These are phyloP conservation scores for Solenopsis invicta DNA, from an alignment of 1,140 invertebrate species.

Conservation along the genomic window DNA sequence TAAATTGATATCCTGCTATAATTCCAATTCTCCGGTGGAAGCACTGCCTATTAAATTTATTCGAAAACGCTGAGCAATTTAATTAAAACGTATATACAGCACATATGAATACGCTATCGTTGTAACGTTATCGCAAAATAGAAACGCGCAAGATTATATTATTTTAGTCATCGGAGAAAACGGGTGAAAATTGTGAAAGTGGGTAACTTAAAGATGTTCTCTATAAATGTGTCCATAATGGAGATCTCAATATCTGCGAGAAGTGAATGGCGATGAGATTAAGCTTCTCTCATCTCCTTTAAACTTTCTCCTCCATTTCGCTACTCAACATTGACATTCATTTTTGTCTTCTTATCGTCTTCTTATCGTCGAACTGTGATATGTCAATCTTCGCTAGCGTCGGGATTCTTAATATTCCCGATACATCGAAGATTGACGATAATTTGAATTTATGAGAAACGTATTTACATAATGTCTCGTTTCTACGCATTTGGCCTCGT, in stretches of 20 bases:
- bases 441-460: conserved; percentile 5
- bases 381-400: not conserved
- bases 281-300: not conserved
- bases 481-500: not conserved
- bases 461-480: not conserved
- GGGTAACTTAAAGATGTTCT: not conserved
- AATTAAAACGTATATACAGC: conserved; percentile 18
- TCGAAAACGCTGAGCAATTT: conserved; percentile 10
- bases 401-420: not conserved
- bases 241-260: not conserved
- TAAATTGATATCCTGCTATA: conserved; percentile 7
- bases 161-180: not conserved
- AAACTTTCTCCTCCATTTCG: not conserved
- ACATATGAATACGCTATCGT: not conserved
- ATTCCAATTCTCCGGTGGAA: conserved; percentile 8
- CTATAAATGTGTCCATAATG: not conserved
- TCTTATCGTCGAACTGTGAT: not conserved
- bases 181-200: not conserved
- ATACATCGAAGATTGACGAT: not conserved
- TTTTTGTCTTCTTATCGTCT: not conserved
- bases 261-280: conserved; percentile 7
- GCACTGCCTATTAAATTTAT: conserved; percentile 25
- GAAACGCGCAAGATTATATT: not conserved
- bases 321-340: not conserved
- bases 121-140: conserved; percentile 3